A percentile compares a stretch with the other conserved stretches of the same genome.
phyloP scores from a whole-genome alignment of 2,888 invertebrate genomes.

The Pristionchus exspectatus region DNA sequence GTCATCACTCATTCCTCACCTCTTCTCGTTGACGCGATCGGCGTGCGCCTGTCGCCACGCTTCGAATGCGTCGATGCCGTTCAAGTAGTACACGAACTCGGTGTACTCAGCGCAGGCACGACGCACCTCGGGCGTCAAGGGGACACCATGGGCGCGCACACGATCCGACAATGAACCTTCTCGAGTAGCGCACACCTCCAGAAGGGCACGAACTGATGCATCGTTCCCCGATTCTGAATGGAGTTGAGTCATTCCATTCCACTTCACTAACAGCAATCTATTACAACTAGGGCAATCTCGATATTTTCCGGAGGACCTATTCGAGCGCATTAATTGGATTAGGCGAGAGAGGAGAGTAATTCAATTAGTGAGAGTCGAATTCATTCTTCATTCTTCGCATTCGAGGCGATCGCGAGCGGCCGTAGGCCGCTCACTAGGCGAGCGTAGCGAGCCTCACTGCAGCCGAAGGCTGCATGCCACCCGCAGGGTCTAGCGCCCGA shows the following conservation, averaged over 20 bases:
- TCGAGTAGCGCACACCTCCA: slow-evolving; percentile 25
- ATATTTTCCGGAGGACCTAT: too few relatives aligned
- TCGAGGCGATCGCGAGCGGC: too few relatives aligned
- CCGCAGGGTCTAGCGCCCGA: too few relatives aligned
- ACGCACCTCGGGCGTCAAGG: background rate
- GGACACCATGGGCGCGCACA: background rate
- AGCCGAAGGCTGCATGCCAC: too few relatives aligned
- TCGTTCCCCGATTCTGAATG: slow-evolving; percentile 33
- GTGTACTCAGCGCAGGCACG: slow-evolving; percentile 41
- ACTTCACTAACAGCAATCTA: background rate
- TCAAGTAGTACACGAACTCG: slow-evolving; percentile 38
- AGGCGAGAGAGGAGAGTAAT: too few relatives aligned
- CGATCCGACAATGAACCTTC: slow-evolving; percentile 43
- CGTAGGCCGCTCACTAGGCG: too few relatives aligned
- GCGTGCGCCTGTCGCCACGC: slow-evolving; percentile 48
- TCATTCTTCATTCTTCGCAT: too few relatives aligned
- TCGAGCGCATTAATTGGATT: too few relatives aligned
- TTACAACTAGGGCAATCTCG: too few relatives aligned
- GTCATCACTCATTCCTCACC: background rate
- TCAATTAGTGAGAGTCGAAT: too few relatives aligned
- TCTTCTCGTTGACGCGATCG: slow-evolving; percentile 39
- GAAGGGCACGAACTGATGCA: slow-evolving; percentile 25
- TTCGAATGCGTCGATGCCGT: slow-evolving; percentile 41
- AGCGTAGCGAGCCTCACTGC: too few relatives aligned
- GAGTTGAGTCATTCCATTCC: too few relatives aligned